Evolutionary conservation across 2,113 vertebrate species (phyloP), one percentile per base, ranked within the genome.

Genomic region (Neogobius melanostomus): DNA sequence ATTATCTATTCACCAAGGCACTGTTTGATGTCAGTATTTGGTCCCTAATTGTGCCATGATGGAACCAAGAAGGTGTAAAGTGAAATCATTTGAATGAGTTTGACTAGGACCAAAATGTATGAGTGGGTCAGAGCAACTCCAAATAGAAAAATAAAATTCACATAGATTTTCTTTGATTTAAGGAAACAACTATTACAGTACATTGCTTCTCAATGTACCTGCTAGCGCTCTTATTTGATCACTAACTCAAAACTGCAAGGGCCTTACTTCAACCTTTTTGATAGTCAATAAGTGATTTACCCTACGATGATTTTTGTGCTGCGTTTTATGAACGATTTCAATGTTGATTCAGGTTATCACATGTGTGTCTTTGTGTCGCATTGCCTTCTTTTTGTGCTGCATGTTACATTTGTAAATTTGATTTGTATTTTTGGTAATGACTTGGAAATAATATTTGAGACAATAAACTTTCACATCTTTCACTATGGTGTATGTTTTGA

Each of bases 381-480:
- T 69, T 85, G 74, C 76, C 79, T 80, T 82, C 76, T 81, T 15
- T 62, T 80, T 76, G 72, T 76, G 60, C 50, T 81, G 77, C 82
- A 88, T 89, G 86, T 72, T 43, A 17, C n/a, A 61, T 82, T 43
- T 81, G 16, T 67, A 79, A 61, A 68, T 36, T 15, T 44, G 43
- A 68, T 67, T 43, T 60, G 28, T 11, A 12, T 51, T 17, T 51
- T 53, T 69, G 69, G 45, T 17, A 36, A 36, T 36, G 28, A 36
- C 28, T 36, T 66, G 68, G 70, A 12, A 49, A 56, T 73, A 21
- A n/a, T 68, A 54, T 81, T 65, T 79, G 66, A 80, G 68, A 68
- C 52, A 88, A 87, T 90, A 84, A 85, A 84, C 79, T 52, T 67
- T 14, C 79, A 76, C 72, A 77, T 72, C 44, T 88, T 88, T 82